Conservation (phyloP, 2,888 invertebrate species). For the Mesorhabditis sp. region DNA sequence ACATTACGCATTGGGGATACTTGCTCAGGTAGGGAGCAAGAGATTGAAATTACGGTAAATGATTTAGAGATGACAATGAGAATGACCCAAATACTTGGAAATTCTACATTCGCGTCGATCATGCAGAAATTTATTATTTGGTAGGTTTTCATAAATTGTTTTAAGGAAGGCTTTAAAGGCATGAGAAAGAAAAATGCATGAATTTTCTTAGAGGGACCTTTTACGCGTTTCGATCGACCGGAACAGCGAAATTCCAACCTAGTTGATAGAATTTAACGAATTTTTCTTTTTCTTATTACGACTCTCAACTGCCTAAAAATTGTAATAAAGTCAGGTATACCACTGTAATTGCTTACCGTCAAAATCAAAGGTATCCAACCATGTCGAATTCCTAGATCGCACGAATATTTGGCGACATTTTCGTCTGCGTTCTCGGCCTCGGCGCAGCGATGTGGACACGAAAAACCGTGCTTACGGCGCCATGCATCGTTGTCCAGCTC, state of each 20-base stretch:
- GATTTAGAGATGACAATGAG: slow-evolving; percentile 29
- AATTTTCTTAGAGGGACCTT: too few relatives aligned
- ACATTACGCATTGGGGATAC: slow-evolving; percentile 46
- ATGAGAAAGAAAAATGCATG: too few relatives aligned
- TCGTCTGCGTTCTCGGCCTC: slow-evolving; percentile 42
- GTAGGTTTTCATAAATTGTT: slow-evolving; percentile 10
- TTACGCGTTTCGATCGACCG: too few relatives aligned
- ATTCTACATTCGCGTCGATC: slow-evolving; percentile 36
- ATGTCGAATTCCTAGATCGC: slow-evolving; percentile 20
- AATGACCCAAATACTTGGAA: slow-evolving; percentile 39
- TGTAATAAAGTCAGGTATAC: too few relatives aligned
- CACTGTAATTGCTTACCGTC: too few relatives aligned
- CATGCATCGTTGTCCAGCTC: slow-evolving; percentile 40
- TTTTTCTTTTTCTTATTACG: too few relatives aligned
- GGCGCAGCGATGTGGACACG: slow-evolving; percentile 49
- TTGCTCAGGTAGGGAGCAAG: slow-evolving; percentile 25
- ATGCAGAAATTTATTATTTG: slow-evolving; percentile 36
- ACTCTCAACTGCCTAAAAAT: too few relatives aligned
- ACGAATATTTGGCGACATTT: slow-evolving; percentile 45
- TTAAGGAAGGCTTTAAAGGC: too few relatives aligned
- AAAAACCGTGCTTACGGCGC: slow-evolving; percentile 35
- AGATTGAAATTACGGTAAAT: neutral
- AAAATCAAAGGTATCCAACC: too few relatives aligned
- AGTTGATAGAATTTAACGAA: too few relatives aligned
- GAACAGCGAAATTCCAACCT: too few relatives aligned